phyloP scores from a whole-genome alignment of 2,888 invertebrate species.

The Abscondita cerata region DNA sequence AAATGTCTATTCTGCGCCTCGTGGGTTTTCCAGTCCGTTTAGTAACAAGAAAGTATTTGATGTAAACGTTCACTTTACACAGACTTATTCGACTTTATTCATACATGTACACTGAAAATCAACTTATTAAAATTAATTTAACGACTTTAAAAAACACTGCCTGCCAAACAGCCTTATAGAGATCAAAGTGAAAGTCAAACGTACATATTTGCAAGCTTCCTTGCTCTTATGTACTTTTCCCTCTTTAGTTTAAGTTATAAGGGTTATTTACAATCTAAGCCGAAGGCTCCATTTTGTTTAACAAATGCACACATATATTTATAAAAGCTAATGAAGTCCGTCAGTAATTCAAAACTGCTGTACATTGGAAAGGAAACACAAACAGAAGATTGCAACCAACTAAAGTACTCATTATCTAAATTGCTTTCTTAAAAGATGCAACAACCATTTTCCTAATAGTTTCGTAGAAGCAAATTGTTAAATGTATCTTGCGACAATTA shows the following conservation, averaged over 20 bases:
- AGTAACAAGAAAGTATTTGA: conserved; percentile 19
- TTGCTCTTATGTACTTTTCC: conserved; percentile 29
- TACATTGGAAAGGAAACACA: conserved; percentile 2
- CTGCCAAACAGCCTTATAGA: neutral
- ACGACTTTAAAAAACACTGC: neutral
- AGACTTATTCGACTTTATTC: neutral
- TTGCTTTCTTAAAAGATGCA: conserved; percentile 4
- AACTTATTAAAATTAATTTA: neutral
- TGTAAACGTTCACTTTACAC: neutral
- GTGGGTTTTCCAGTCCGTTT: conserved; percentile 20
- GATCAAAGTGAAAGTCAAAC: conserved; percentile 27
- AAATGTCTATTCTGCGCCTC: conserved; percentile 18
- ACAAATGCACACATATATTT: conserved; percentile 22
- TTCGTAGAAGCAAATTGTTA: too few species aligned
- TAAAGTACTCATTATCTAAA: conserved; percentile 12
- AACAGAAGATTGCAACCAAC: neutral
- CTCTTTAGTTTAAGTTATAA: conserved; percentile 23
- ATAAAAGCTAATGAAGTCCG: conserved; percentile 26
- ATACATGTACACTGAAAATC: neutral
- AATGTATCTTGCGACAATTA: neutral
- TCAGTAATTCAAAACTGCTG: neutral
- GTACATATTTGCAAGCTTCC: conserved; percentile 24
- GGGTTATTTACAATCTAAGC: conserved; percentile 28
- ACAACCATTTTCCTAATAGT: conserved; percentile 11
- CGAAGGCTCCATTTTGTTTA: conserved; percentile 14